These are phyloP conservation scores for Omphaloscelis lunosa DNA, from an alignment of 2,888 invertebrate genomes.

Conservation along the genomic window DNA sequence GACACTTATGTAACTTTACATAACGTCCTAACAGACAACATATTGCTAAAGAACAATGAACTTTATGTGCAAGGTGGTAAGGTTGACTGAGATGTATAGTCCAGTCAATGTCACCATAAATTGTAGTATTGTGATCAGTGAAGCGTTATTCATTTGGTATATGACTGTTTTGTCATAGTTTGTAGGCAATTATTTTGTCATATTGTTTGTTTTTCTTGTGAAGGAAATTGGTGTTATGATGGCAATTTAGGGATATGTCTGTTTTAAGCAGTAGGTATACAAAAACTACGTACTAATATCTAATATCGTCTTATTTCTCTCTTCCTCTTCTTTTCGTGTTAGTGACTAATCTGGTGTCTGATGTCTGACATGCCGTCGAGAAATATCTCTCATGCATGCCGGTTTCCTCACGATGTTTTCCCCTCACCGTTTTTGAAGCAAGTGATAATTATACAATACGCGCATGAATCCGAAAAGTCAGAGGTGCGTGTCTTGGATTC, in stretches of 20 bases:
- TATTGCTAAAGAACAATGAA: background rate
- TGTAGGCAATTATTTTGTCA: constrained; percentile 15
- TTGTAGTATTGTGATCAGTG: constrained; percentile 44
- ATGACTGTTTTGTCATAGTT: constrained; percentile 13
- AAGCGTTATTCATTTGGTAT: constrained; percentile 40
- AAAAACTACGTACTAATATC: too few species aligned
- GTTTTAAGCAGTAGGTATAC: background rate
- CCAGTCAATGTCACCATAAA: constrained; percentile 32
- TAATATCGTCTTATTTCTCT: too few species aligned
- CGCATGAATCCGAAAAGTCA: too few species aligned
- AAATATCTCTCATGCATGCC: too few species aligned
- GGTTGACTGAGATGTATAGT: background rate
- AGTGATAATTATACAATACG: too few species aligned
- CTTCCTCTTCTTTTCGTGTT: too few species aligned
- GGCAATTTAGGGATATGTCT: background rate
- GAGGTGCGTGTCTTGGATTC: too few species aligned
- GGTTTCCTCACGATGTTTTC: too few species aligned
- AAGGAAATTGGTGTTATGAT: background rate
- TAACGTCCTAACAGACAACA: background rate
- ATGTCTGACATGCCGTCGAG: too few species aligned
- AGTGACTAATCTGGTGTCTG: too few species aligned
- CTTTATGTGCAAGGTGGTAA: constrained; percentile 1
- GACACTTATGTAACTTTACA: constrained; percentile 14
- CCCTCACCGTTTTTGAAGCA: too few species aligned
- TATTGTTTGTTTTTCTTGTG: constrained; percentile 14